phyloP scores from a whole-genome alignment of 2,888 invertebrate genomes.

The Laothoe populi region DNA sequence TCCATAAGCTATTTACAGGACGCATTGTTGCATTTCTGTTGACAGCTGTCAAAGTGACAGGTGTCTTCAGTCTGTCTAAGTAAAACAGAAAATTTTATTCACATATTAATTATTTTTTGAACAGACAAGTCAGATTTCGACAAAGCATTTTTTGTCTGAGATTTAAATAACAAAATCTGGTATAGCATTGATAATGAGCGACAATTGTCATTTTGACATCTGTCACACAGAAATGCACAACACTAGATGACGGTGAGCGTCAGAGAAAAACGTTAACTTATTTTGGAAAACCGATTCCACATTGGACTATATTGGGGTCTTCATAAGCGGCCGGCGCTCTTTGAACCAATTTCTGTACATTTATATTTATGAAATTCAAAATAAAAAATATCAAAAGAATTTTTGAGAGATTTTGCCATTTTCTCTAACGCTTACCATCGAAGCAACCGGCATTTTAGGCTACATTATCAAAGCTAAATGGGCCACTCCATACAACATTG shows the following conservation, averaged over 20 bases:
- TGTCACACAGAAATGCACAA: background rate
- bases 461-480: constrained; percentile 9
- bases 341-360: background rate
- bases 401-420: background rate
- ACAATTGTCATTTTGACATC: background rate
- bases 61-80: no score
- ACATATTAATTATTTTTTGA: no score
- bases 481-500: background rate
- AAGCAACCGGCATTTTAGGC: constrained; percentile 9
- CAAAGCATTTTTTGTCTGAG: no score
- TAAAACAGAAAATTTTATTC: no score
- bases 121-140: no score
- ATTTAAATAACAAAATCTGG: no score
- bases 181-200: no score
- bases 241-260: background rate
- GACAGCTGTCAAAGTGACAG: constrained; percentile 27
- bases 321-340: background rate
- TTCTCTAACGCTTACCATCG: background rate
- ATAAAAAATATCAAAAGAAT: no score
- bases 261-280: constrained; percentile 6
- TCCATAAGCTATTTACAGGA: constrained; percentile 25
- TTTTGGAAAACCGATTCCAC: background rate
- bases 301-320: background rate
- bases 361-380: no score
- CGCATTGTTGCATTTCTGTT: constrained; percentile 14